Evolutionary conservation across 1,140 invertebrate genomes (phyloP).

Genomic region (Drosophila kikkawai): DNA sequence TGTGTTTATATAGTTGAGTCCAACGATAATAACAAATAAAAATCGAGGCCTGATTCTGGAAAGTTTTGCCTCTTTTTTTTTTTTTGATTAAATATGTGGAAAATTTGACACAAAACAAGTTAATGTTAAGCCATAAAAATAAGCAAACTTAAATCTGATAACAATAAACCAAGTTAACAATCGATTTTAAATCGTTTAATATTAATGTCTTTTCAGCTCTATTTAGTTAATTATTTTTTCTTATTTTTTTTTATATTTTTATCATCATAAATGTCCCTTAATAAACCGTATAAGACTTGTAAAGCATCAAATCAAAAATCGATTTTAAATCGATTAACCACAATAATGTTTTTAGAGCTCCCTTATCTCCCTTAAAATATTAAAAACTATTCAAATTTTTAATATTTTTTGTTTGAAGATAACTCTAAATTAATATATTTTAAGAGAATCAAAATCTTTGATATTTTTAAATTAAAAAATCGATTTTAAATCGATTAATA

Average conservation of each 20-base stretch:
- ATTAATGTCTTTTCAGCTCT: neutral
- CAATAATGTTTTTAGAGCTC: neutral
- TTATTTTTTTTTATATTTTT: neutral
- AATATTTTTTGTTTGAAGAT: too few relatives aligned
- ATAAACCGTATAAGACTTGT: neutral
- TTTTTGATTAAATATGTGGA: constrained; percentile 11
- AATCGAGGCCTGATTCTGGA: constrained; percentile 45
- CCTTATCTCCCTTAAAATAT: neutral
- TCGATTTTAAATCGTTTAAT: neutral
- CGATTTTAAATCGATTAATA: neutral
- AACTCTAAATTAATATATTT: neutral
- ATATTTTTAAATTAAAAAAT: neutral
- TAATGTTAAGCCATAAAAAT: too few relatives aligned
- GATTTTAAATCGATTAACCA: neutral
- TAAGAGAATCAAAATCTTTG: too few relatives aligned
- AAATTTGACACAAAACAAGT: neutral
- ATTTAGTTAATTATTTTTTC: neutral
- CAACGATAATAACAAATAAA: constrained; percentile 26
- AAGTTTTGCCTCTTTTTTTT: constrained; percentile 37
- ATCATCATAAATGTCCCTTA: neutral
- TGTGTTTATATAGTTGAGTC: neutral
- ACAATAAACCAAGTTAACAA: neutral
- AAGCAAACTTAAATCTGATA: neutral
- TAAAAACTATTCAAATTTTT: neutral
- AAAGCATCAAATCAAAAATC: neutral